Conservation (phyloP, 1,140 invertebrate genomes). For the Drosophila sproati region DNA sequence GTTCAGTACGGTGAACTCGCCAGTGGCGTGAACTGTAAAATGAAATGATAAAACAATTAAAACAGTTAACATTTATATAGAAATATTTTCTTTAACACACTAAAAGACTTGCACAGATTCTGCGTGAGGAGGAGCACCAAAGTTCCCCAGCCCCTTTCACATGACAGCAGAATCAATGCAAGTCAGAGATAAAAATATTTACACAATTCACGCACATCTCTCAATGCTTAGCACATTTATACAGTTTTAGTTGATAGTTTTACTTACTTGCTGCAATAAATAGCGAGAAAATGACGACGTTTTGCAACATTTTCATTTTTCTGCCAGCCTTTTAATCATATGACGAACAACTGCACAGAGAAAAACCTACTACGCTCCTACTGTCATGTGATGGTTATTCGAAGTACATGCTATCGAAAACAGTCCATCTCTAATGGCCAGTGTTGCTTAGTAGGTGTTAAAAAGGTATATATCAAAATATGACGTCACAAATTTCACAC, state of each 20-base stretch:
- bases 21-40: slow-evolving; percentile 87
- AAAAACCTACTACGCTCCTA: slow-evolving; percentile 63
- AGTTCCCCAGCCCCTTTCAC: slow-evolving; percentile 30
- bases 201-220: not conserved
- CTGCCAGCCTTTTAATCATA: slow-evolving; percentile 80
- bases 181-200: slow-evolving; percentile 21
- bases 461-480: not conserved
- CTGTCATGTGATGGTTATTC: slow-evolving; percentile 73
- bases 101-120: slow-evolving; percentile 40
- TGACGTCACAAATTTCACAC: slow-evolving; percentile 27
- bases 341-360: slow-evolving; percentile 79
- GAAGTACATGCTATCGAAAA: slow-evolving; percentile 40
- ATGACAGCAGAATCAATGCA: slow-evolving; percentile 37
- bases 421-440: slow-evolving; percentile 5
- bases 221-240: not conserved
- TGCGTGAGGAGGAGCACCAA: slow-evolving; percentile 51
- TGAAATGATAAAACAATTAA: slow-evolving; percentile 42
- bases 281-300: slow-evolving; percentile 72
- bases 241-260: not conserved
- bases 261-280: slow-evolving; percentile 83
- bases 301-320: slow-evolving; percentile 80
- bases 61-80: slow-evolving; percentile 27
- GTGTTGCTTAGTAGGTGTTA: slow-evolving; percentile 2
- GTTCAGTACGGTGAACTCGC: slow-evolving; percentile 89
- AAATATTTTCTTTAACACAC: not conserved